phyloP scores from a whole-genome alignment of 2,113 vertebrate species.

The Syngnathoides biaculeatus region DNA sequence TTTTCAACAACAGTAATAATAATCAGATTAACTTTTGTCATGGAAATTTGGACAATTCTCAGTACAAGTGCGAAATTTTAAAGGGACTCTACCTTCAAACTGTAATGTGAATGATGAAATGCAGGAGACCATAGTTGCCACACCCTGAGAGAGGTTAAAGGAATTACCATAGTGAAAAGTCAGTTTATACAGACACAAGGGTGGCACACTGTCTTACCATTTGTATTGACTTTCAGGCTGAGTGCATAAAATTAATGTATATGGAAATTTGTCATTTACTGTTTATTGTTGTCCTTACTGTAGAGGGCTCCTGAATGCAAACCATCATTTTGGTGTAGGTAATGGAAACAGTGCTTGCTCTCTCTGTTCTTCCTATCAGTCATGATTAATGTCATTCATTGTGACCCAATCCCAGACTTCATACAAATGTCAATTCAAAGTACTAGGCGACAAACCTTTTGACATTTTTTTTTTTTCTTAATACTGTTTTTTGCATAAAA shows the following conservation, averaged over 20 bases:
- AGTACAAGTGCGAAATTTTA: background rate
- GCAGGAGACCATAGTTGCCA: background rate
- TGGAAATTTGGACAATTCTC: background rate
- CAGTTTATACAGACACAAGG: constrained; percentile 23
- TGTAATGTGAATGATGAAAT: background rate
- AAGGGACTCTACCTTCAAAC: background rate
- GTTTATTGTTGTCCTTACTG: constrained; percentile 14
- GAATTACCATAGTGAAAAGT: constrained; percentile 9
- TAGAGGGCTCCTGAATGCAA: constrained; percentile 16
- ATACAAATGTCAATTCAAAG: background rate
- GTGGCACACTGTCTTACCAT: constrained; percentile 14
- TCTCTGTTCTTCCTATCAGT: constrained; percentile 1
- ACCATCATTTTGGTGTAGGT: constrained; percentile 4
- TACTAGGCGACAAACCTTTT: no score
- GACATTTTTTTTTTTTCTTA: no score
- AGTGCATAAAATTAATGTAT: constrained; percentile 43
- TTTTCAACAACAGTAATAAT: background rate
- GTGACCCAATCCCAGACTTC: background rate
- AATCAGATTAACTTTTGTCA: background rate
- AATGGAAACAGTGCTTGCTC: background rate
- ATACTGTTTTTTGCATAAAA: no score
- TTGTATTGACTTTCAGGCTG: constrained; percentile 20
- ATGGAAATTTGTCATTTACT: constrained; percentile 50
- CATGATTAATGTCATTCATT: background rate
- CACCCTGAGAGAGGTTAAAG: constrained; percentile 1